Percentiles rank a stretch among this genome's conserved stretches.
phyloP scores from a whole-genome alignment of 2,113 vertebrate species.

The Salminus brasiliensis region DNA sequence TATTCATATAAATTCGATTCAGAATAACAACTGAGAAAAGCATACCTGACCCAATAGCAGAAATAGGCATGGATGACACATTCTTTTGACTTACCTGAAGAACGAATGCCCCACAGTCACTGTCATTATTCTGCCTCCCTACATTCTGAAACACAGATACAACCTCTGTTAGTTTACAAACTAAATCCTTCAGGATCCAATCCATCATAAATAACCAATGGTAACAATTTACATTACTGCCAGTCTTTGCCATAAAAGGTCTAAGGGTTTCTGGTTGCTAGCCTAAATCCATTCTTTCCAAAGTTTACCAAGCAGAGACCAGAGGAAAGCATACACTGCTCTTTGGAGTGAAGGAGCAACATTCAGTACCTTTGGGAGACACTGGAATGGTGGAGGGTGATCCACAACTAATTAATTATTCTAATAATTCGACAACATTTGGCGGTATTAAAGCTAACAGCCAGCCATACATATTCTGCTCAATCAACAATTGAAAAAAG shows the following conservation, averaged over 20 bases:
- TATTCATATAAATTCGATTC: background rate
- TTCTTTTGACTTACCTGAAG: slow-evolving; percentile 81
- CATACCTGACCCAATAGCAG: background rate
- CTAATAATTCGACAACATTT: too few relatives aligned
- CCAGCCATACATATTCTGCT: too few relatives aligned
- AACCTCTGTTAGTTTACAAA: slow-evolving; percentile 10
- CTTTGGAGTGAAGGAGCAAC: too few relatives aligned
- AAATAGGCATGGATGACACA: background rate
- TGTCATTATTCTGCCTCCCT: slow-evolving; percentile 92
- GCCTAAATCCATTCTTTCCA: too few relatives aligned
- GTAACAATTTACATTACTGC: background rate
- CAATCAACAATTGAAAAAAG: too few relatives aligned
- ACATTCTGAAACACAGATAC: slow-evolving; percentile 81
- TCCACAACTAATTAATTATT: too few relatives aligned
- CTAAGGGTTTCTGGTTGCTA: too few relatives aligned
- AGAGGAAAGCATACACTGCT: too few relatives aligned
- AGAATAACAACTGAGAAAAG: background rate
- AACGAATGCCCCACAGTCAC: slow-evolving; percentile 91
- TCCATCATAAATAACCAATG: background rate
- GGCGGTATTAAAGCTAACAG: too few relatives aligned
- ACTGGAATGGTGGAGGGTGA: too few relatives aligned
- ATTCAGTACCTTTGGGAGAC: too few relatives aligned
- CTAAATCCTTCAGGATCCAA: background rate
- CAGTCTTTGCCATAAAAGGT: background rate
- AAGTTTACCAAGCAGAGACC: too few relatives aligned